These are phyloP conservation scores for Cheiracanthium punctorium DNA, from an alignment of 2,888 invertebrate species.

Conservation along the genomic window DNA sequence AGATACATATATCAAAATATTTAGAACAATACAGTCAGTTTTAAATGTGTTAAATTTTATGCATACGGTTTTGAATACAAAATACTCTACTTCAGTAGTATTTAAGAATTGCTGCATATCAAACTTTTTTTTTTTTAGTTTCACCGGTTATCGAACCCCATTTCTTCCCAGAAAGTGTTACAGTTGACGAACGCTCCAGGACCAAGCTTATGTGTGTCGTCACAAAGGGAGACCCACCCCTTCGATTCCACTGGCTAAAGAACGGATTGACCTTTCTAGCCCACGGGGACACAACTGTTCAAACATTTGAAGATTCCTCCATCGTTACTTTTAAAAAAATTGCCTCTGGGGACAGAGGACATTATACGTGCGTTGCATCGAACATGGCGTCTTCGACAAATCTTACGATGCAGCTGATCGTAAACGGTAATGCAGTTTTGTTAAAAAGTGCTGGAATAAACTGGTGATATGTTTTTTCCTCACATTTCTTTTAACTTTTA, in stretches of 20 bases:
- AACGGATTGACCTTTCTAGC: conserved; percentile 74
- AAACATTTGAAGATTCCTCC: conserved; percentile 75
- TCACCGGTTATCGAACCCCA: conserved; percentile 72
- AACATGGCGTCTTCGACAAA: conserved; percentile 72
- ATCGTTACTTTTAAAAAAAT: conserved; percentile 75
- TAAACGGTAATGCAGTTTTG: conserved; percentile 74
- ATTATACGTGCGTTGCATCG: conserved; percentile 76
- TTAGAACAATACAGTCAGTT: too few relatives aligned
- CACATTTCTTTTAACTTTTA: too few relatives aligned
- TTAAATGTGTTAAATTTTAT: too few relatives aligned
- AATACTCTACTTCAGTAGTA: too few relatives aligned
- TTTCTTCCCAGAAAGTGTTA: conserved; percentile 67
- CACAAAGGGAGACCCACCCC: conserved; percentile 75
- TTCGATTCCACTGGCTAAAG: conserved; percentile 76
- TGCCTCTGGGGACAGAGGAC: conserved; percentile 74
- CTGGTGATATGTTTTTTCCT: too few relatives aligned
- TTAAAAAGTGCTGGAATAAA: too few relatives aligned
- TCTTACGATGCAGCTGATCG: conserved; percentile 75
- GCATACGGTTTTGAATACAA: too few relatives aligned
- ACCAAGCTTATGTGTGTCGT: conserved; percentile 72
- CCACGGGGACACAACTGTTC: conserved; percentile 68
- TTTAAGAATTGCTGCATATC: too few relatives aligned
- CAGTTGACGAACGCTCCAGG: conserved; percentile 70
- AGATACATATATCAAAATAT: too few relatives aligned
- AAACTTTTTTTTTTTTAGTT: conserved; percentile 26